Base-by-base conservation (phyloP, 2,113 vertebrate species). In the Gobius niger region DNA sequence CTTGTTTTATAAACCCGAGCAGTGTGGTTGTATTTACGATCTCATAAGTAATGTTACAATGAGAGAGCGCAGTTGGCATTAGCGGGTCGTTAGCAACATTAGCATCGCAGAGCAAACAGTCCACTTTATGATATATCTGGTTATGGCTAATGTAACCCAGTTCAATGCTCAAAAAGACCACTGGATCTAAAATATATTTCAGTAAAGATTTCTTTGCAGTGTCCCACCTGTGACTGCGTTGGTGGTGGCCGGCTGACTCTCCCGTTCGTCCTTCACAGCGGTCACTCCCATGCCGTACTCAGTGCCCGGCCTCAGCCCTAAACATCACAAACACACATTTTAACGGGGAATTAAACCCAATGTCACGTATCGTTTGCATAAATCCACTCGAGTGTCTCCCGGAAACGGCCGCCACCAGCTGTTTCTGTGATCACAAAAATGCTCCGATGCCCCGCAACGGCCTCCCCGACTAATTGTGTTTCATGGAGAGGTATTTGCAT, bases 241-340 rank as follows among this genome's bases (percentile, higher is more conserved):
- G 78, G 97, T 96, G 56, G 97, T 99, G 0, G 96, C 90, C 0
- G 98, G 97, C 52, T 91, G 75, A 8, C 98, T 99, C 87, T 99
- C 98, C 64, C 91, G 94, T 85, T 97, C 94, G 0, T 92, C 91
- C 79, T 95, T 98, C 71, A 99, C 93, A 0, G 97, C 96, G 0
- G 96, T 98, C 81, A 99, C 94, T 14, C 96, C 97, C 88, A 99
- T 95, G 11, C 96, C 97, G 2, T 99, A 99, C 78, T 99, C 98
- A 0, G 95, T 97, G 60, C 96, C 96, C 0, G 98, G 96, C 70
- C 92, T 95, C 81, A 99, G 89, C 81, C 94, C 98, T 99, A 44
- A 68, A 80, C 34, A 69, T 5, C 18, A 46, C 78, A 7, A 61
- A 24, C 8, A 72, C 75, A 70, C 51, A 63, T 50, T 2, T 42